phyloP scores from a whole-genome alignment of 2,888 invertebrate species.

The Drosophila differens region DNA sequence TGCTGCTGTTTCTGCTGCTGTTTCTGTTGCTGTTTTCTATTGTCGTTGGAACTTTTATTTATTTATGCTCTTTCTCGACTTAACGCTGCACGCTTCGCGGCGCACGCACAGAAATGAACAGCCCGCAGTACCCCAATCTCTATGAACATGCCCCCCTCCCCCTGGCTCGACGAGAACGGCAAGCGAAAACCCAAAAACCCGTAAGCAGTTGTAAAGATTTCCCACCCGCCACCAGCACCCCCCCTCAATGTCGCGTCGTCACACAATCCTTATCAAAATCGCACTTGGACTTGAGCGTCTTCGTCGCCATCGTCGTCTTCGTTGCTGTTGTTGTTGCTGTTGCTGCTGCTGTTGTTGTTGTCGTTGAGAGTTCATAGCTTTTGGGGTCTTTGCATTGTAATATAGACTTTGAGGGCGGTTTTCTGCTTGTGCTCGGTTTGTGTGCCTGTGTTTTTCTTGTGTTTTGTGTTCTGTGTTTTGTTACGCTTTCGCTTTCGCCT shows the following conservation, averaged over 20 bases:
- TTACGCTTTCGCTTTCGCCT: conserved; percentile 53
- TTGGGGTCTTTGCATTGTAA: conserved; percentile 61
- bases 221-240: neutral
- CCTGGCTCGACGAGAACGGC: too few relatives aligned
- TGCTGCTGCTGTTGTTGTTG: neutral
- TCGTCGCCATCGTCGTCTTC: conserved; percentile 29
- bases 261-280: conserved; percentile 60
- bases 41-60: conserved; percentile 71
- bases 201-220: conserved; percentile 40
- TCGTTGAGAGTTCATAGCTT: conserved; percentile 72
- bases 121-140: conserved; percentile 4
- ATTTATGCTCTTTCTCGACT: conserved; percentile 81
- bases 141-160: neutral
- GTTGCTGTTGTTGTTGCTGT: conserved; percentile 21
- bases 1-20: conserved; percentile 14
- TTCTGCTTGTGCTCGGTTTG: conserved; percentile 23
- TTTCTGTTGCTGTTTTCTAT: conserved; percentile 48
- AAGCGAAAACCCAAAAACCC: neutral
- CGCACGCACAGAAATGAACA: conserved; percentile 47
- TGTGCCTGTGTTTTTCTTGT: conserved; percentile 3
- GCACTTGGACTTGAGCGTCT: conserved; percentile 55
- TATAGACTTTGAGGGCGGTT: conserved; percentile 56
- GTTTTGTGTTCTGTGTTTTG: conserved; percentile 19
- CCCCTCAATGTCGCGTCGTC: conserved; percentile 34
- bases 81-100: conserved; percentile 79